These are phyloP conservation scores for Gymnocephalus cernua DNA, from an alignment of 2,113 vertebrate genomes.

Conservation along the genomic window DNA sequence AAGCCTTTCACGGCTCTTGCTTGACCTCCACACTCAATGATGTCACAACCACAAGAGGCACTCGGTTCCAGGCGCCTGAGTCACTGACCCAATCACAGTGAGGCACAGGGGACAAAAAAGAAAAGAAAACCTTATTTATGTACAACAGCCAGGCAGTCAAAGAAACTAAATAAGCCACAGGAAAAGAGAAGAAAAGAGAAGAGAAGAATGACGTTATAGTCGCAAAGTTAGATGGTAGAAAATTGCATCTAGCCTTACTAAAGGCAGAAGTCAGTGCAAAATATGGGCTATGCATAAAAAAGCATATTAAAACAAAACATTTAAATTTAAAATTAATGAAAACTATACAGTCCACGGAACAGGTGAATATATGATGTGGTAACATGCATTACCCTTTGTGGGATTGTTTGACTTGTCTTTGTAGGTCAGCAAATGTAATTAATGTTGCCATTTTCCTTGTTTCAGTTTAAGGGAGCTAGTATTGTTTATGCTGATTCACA, in stretches of 20 bases:
- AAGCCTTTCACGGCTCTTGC: constrained; percentile 76
- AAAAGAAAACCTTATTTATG: constrained; percentile 11
- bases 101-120: neutral
- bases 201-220: neutral
- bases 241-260: neutral
- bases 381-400: neutral
- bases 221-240: neutral
- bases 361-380: neutral
- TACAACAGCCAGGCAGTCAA: constrained; percentile 10
- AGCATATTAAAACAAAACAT: neutral
- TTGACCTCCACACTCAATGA: constrained; percentile 86
- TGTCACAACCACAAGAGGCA: constrained; percentile 73
- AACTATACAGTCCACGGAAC: neutral
- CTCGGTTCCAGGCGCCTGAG: constrained; percentile 84
- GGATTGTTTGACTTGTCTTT: neutral
- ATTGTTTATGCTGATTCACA: no score
- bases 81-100: constrained; percentile 86
- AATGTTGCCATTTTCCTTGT: no score
- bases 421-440: neutral
- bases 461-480: no score
- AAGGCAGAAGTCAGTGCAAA: neutral
- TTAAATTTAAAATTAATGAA: neutral
- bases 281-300: neutral
- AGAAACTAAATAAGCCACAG: neutral
- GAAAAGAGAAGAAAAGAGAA: neutral